These are phyloP conservation scores for Sarcophaga peregrina DNA, from an alignment of 1,140 invertebrate species.

Conservation along the genomic window DNA sequence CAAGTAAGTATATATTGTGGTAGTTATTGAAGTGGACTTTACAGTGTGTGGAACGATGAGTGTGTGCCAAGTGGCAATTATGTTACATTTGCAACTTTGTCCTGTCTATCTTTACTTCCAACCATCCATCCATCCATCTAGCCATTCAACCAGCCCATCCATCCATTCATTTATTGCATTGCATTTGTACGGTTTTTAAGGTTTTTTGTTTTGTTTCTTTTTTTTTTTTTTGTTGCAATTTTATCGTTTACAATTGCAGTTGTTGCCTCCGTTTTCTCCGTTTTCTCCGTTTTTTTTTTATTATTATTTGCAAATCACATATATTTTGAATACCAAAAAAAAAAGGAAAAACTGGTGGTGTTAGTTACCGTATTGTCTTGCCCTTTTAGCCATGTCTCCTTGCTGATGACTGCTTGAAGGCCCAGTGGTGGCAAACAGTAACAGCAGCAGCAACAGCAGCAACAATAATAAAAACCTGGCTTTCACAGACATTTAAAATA, in stretches of 20 bases:
- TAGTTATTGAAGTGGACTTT: not conserved
- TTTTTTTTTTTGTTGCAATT: not conserved
- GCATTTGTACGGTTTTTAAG: not conserved
- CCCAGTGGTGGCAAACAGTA: not conserved
- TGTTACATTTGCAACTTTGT: constrained; percentile 21
- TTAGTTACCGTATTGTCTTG: not conserved
- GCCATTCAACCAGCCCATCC: not conserved
- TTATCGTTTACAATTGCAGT: constrained; percentile 14
- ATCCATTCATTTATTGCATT: not conserved
- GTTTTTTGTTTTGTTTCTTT: not conserved
- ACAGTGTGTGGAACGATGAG: not conserved
- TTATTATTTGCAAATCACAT: not conserved
- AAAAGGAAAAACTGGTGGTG: not conserved
- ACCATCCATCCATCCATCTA: not conserved
- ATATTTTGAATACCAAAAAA: constrained; percentile 29
- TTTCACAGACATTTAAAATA: constrained; percentile 31
- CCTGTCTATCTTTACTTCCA: not conserved
- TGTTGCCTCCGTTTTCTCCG: not conserved
- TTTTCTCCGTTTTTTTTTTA: not conserved
- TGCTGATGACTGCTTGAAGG: not conserved
- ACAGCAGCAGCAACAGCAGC: not conserved
- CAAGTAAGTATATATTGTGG: not conserved
- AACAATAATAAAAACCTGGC: not conserved
- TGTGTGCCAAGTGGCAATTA: constrained; percentile 38
- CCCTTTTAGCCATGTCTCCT: not conserved